Evolutionary conservation across 1,140 invertebrate genomes (phyloP).

Genomic region (Sycophaga agraensis): DNA sequence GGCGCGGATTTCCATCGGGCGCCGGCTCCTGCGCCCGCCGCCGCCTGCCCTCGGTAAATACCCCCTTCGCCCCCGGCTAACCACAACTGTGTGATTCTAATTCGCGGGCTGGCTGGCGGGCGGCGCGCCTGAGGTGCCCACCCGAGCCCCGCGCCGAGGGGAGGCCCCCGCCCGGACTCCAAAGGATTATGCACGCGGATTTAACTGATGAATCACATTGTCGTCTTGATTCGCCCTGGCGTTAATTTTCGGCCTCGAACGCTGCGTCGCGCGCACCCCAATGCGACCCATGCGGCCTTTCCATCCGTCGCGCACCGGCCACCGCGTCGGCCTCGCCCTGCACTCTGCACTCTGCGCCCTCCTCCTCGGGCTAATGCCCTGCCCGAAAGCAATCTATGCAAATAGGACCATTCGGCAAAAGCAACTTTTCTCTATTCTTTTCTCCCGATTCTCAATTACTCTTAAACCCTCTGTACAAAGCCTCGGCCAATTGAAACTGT

Average conservation of each 20-base stretch:
- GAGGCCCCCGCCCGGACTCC: slow-evolving; percentile 41
- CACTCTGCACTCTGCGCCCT: too few relatives aligned
- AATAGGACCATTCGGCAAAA: too few relatives aligned
- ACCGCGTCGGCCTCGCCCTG: too few relatives aligned
- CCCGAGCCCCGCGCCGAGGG: slow-evolving; percentile 26
- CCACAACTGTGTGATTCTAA: slow-evolving; percentile 60
- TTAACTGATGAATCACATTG: slow-evolving; percentile 62
- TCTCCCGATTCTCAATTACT: too few relatives aligned
- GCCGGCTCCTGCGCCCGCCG: slow-evolving; percentile 35
- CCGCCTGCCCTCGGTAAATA: neutral
- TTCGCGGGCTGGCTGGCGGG: slow-evolving; percentile 42
- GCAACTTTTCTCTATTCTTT: too few relatives aligned
- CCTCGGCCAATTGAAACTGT: too few relatives aligned
- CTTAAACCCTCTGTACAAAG: too few relatives aligned
- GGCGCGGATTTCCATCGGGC: slow-evolving; percentile 58
- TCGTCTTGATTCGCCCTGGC: slow-evolving; percentile 59
- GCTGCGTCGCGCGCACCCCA: too few relatives aligned
- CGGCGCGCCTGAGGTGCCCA: slow-evolving; percentile 2
- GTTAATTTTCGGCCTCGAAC: slow-evolving; percentile 52
- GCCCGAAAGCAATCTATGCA: too few relatives aligned
- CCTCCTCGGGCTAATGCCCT: too few relatives aligned
- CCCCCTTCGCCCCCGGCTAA: slow-evolving; percentile 37
- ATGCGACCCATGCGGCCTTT: too few relatives aligned
- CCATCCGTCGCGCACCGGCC: too few relatives aligned
- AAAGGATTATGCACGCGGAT: slow-evolving; percentile 61